Base-by-base conservation (phyloP, 64 coral and sea anemone genomes). In the Acropora tenuis region DNA sequence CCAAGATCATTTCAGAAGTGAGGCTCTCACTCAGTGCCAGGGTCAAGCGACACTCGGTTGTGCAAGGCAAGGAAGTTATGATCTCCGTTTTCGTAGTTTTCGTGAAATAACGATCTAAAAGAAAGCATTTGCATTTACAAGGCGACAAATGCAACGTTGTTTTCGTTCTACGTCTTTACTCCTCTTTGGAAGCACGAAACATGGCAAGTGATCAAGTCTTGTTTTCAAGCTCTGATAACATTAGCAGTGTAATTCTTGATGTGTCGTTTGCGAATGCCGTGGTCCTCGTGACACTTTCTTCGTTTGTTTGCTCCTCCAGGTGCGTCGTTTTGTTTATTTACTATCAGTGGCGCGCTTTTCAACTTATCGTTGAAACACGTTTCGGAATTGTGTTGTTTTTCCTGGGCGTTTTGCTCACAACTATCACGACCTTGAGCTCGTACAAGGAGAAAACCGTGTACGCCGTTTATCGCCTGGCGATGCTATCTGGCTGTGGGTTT, bases 341-440 rank as follows among this genome's bases (percentile, higher is more conserved):
- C 41, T 87, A 53, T 74, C 41, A 86, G 61, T 87, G 63, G 67
- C 91, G 91, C 16, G 5, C 80, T 5, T 84, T 75, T n/a, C 74
- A 75, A 8, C 58, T 41, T 41, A 41, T 96, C 6, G 84, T 96
- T 10, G 94, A 96, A 79, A 93, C 94, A 6, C 84, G 82, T 3
- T 89, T 96, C 47, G 94, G 90, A 13, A 78, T 90, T 20, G 86
- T 96, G 0, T 75, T 92, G 10, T 96, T 96, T 65, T 96, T 96
- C 61, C 80, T 96, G 1, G 94, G 94, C 6, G 87, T 80, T 5
- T 89, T 96, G 68, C 75, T 96, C 10, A 93, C 94, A 20, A 60
- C 87, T 8, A 92, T 96, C n/a, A 96, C 94, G 11, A 90, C 94
- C 63, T 87, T 96, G 3, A 90, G 87, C 73, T 88, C 83, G 13